phyloP scores from a whole-genome alignment of 1,140 invertebrate species.

The Notospermus geniculatus region DNA sequence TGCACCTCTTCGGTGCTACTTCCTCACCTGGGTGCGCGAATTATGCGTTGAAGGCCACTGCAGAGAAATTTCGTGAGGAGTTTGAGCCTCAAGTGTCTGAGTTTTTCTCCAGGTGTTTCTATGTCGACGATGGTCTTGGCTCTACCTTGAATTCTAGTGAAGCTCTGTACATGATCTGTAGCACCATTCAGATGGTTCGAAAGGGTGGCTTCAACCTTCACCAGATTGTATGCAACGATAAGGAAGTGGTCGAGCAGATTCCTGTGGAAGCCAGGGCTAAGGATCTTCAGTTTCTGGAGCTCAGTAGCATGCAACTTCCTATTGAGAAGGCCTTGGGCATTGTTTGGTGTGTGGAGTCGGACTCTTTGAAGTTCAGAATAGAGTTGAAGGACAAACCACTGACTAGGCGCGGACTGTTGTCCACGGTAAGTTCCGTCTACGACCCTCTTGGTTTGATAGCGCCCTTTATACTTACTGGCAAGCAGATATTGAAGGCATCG shows the following conservation, averaged over 20 bases:
- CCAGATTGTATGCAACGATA: conserved; percentile 24
- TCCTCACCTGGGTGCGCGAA: no score
- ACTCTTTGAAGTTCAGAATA: conserved; percentile 20
- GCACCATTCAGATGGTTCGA: no score
- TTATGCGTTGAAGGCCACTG: no score
- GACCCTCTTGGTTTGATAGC: conserved; percentile 32
- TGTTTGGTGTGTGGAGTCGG: conserved; percentile 16
- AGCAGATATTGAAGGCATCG: conserved; percentile 27
- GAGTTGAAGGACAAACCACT: conserved; percentile 7
- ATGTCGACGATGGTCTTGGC: no score
- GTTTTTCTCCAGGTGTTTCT: conserved; percentile 20
- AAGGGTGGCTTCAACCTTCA: no score
- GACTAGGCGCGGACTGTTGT: conserved; percentile 26
- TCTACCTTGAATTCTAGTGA: conserved; percentile 4
- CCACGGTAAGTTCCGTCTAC: conserved; percentile 29
- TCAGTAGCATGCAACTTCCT: no score
- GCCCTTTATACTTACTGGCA: no score
- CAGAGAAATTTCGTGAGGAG: no score
- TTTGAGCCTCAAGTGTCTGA: conserved; percentile 4
- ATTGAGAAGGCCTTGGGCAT: conserved; percentile 21
- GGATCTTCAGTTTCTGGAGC: no score
- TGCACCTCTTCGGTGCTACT: no score
- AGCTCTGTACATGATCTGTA: conserved; percentile 11
- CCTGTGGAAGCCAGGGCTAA: no score
- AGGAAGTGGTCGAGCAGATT: conserved; percentile 16